Conservation (phyloP, 2,113 vertebrate genomes). For the Oreochromis niloticus region DNA sequence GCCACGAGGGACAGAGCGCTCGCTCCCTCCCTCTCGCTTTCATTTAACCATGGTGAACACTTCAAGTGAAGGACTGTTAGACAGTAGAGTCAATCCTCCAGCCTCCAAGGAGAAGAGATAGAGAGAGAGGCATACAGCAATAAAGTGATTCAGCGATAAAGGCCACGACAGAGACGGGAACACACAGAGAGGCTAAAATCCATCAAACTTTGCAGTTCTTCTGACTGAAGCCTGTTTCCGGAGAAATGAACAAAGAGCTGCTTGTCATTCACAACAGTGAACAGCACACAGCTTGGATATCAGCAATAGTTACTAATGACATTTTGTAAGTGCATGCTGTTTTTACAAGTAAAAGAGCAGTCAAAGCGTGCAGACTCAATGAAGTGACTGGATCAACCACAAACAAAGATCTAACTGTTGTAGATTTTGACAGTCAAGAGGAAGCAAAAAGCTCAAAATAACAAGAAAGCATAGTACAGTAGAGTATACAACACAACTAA, state of each 20-base stretch:
- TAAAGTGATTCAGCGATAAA: constrained; percentile 1
- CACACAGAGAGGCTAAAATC: neutral
- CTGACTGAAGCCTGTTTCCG: neutral
- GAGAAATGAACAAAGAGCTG: neutral
- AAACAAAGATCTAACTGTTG: neutral
- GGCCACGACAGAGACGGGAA: neutral
- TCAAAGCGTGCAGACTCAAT: neutral
- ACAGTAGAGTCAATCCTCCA: constrained; percentile 19
- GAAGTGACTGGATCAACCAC: neutral
- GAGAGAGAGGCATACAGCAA: neutral
- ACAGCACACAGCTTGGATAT: neutral
- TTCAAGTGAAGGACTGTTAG: constrained; percentile 45
- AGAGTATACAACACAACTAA: neutral
- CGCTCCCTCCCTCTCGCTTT: neutral
- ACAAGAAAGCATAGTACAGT: neutral
- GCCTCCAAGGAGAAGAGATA: constrained; percentile 22
- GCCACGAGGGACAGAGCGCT: constrained; percentile 45
- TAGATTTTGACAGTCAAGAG: neutral
- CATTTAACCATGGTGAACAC: constrained; percentile 41
- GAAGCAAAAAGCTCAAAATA: neutral
- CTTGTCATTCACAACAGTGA: neutral
- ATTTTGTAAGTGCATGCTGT: neutral
- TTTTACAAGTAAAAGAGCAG: neutral
- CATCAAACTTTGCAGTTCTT: neutral
- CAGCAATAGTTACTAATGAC: neutral